phyloP scores from a whole-genome alignment of 2,113 vertebrate species.

The Gnathonemus longibarbis region DNA sequence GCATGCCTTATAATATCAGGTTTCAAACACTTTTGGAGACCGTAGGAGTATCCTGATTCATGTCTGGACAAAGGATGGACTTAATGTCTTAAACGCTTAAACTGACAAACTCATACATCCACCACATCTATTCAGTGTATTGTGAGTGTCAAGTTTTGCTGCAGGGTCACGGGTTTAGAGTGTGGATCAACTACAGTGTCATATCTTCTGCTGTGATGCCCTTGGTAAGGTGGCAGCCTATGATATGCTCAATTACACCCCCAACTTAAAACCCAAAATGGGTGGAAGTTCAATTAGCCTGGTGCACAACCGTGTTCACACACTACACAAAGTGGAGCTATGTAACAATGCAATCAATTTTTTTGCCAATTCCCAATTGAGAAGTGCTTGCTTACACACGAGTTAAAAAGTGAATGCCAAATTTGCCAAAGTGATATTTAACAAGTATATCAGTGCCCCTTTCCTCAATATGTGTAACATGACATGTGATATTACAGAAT shows the following conservation, averaged over 20 bases:
- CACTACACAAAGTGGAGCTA: neutral
- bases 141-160: neutral
- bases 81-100: neutral
- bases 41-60: neutral
- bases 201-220: neutral
- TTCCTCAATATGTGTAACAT: neutral
- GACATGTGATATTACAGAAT: neutral
- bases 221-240: neutral
- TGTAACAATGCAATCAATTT: neutral
- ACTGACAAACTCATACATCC: neutral
- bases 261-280: neutral
- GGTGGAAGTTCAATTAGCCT: neutral
- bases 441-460: neutral
- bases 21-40: neutral
- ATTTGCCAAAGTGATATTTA: neutral
- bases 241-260: neutral
- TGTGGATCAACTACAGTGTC: neutral
- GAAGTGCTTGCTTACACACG: neutral
- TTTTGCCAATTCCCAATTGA: neutral
- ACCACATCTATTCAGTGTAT: neutral
- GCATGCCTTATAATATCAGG: neutral
- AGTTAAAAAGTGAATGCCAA: constrained; percentile 7
- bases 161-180: neutral
- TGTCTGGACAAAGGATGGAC: neutral
- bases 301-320: neutral